Evolutionary conservation across 2,888 invertebrate genomes (phyloP), one percentile per base, ranked within the genome.

Genomic region (Melanostoma scalare): DNA sequence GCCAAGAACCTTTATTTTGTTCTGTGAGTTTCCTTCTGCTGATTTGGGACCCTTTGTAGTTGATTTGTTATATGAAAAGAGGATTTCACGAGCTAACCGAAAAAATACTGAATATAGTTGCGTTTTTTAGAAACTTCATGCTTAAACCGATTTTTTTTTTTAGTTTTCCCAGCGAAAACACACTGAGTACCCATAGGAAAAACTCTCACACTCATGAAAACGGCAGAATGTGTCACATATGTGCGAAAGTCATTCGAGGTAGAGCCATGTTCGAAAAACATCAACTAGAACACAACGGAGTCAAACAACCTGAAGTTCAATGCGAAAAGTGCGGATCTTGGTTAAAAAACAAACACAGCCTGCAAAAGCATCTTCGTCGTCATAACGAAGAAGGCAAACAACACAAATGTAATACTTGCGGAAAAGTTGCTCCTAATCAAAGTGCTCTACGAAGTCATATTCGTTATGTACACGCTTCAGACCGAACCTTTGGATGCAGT

Each of bases 211-310:
- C 85, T 4, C 88, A 88, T 10, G 89, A 89, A 60, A 90, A 90
- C 4, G 88, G 89, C 3, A 89, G 90, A 86, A 89, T 91, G 31
- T 91, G 90, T 69, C 90, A 91, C 86, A 90, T 91, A 6, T 91
- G 91, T 44, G 91, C 90, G 2, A 90, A 90, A 85, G 89, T 89
- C 3, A 90, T 91, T 67, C 88, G 89, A 0, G 90, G 90, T 3
- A 88, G 89, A 9, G 87, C 89, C 0, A 88, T 89, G n/a, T 91
- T 90, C 63, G 89, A 89, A 56, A 89, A 89, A 0, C 90, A 91
- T 85, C 89, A 89, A 42, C 65, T 88, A 50, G 89, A 89, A 75
- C 91, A 91, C 56, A 88, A 88, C 0, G 89, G 89, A 9, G 87
- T 89, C 0, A 88, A 87, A 4, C 87, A 88, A 52, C 90, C 91